phyloP scores from a whole-genome alignment of 2,797 vertebrate genomes.

The Otolemur crassicaudatus region DNA sequence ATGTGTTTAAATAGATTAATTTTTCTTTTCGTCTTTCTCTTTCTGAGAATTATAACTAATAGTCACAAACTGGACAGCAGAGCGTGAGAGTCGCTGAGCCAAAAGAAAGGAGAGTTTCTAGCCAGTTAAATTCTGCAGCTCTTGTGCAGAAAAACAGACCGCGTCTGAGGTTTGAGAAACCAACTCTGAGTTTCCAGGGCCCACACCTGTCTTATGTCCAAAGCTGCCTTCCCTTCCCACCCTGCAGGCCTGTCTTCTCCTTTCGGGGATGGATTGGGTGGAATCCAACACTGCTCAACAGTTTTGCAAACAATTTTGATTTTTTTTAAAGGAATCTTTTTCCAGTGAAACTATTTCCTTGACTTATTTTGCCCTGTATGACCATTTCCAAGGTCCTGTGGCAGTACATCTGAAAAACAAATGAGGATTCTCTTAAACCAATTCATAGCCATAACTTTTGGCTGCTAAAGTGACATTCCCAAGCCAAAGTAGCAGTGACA shows the following conservation, averaged over 20 bases:
- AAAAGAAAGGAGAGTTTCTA: neutral
- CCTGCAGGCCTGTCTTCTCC: neutral
- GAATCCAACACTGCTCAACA: constrained; percentile 8
- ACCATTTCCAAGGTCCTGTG: neutral
- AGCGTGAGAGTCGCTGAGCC: neutral
- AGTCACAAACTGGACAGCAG: neutral
- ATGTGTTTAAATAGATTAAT: neutral
- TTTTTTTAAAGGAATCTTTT: constrained; percentile 11
- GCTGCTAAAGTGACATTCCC: neutral
- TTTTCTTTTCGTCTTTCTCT: neutral
- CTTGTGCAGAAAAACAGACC: neutral
- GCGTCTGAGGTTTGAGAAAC: neutral
- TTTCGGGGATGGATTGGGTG: neutral
- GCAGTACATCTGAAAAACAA: neutral
- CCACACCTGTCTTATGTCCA: neutral
- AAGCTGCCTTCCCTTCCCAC: neutral
- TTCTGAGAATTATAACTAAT: neutral
- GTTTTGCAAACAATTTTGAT: constrained; percentile 17
- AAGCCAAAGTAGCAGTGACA: neutral
- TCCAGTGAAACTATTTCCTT: constrained; percentile 22
- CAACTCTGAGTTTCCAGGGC: neutral
- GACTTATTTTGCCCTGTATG: neutral
- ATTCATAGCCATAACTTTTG: neutral
- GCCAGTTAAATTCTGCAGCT: neutral
- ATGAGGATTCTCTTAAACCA: constrained; percentile 10